Evolutionary conservation across 2,888 invertebrate species (phyloP).

Genomic region (Drosophila recens): DNA sequence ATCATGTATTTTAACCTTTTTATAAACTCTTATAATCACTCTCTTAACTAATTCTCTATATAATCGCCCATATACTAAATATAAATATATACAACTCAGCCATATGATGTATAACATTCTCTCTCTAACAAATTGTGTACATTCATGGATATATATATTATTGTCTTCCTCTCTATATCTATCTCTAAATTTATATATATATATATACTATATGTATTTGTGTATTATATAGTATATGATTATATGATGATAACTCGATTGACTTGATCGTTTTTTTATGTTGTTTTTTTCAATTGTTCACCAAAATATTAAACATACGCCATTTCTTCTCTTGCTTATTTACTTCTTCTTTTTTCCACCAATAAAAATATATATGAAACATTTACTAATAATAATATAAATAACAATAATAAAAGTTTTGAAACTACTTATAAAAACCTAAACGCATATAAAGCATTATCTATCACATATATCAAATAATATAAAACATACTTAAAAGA

Average conservation of each 20-base stretch:
- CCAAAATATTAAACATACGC: constrained; percentile 81
- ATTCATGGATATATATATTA: constrained; percentile 45
- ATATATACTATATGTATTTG: constrained; percentile 27
- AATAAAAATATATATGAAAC: constrained; percentile 51
- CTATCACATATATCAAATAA: constrained; percentile 42
- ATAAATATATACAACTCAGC: constrained; percentile 1
- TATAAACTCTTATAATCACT: constrained; percentile 45
- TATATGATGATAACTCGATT: constrained; percentile 73
- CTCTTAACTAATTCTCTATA: constrained; percentile 34
- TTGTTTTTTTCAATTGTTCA: constrained; percentile 73
- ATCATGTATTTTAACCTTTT: constrained; percentile 33
- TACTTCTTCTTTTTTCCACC: constrained; percentile 75
- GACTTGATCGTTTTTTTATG: constrained; percentile 71
- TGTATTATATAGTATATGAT: constrained; percentile 21
- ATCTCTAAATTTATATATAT: constrained; percentile 10
- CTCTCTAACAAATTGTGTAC: constrained; percentile 34
- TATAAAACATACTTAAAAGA: constrained; percentile 46
- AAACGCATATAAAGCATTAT: constrained; percentile 61
- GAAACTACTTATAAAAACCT: constrained; percentile 52
- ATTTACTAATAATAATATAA: constrained; percentile 57
- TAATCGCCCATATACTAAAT: constrained; percentile 25
- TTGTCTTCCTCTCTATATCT: constrained; percentile 38
- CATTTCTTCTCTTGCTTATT: constrained; percentile 82
- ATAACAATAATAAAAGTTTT: constrained; percentile 50
- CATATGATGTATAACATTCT: constrained; percentile 26